These are phyloP conservation scores for Plemyria rubiginata DNA, from an alignment of 2,888 invertebrate genomes.

Conservation along the genomic window DNA sequence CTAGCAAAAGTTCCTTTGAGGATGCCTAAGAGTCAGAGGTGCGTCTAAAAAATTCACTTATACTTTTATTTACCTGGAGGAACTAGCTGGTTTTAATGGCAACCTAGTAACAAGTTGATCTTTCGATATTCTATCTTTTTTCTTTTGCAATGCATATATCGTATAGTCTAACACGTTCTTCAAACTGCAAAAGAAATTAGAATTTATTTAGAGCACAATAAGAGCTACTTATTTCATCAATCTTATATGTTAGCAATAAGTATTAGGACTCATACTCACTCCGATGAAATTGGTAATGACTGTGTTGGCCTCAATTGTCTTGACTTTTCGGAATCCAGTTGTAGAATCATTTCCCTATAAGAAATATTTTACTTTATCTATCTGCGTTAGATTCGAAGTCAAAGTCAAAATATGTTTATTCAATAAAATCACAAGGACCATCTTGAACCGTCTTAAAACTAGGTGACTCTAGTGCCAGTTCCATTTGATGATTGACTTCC, in stretches of 20 bases:
- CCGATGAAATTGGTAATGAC: conserved; percentile 67
- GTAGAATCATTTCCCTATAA: conserved; percentile 56
- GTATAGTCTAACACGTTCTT: conserved; percentile 41
- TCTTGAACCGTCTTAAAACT: no score
- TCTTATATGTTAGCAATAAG: background rate
- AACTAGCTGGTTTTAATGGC: conserved; percentile 37
- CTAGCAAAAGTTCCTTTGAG: background rate
- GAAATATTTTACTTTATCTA: no score
- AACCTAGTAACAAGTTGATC: conserved; percentile 33
- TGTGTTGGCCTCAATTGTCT: conserved; percentile 76
- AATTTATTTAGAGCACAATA: background rate
- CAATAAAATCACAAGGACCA: no score
- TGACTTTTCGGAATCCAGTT: conserved; percentile 73
- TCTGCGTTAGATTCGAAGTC: no score
- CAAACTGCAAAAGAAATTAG: conserved; percentile 31
- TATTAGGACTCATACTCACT: conserved; percentile 25
- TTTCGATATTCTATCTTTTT: conserved; percentile 39
- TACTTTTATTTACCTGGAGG: conserved; percentile 33
- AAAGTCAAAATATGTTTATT: no score
- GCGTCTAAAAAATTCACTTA: background rate
- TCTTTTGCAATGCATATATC: conserved; percentile 38
- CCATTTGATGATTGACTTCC: background rate
- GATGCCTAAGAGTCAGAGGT: background rate
- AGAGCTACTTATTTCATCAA: background rate
- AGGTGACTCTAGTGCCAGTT: no score